Evolutionary conservation across 2,113 vertebrate species (phyloP), one percentile per base, ranked within the genome.

Genomic region (Glaucomys volans): DNA sequence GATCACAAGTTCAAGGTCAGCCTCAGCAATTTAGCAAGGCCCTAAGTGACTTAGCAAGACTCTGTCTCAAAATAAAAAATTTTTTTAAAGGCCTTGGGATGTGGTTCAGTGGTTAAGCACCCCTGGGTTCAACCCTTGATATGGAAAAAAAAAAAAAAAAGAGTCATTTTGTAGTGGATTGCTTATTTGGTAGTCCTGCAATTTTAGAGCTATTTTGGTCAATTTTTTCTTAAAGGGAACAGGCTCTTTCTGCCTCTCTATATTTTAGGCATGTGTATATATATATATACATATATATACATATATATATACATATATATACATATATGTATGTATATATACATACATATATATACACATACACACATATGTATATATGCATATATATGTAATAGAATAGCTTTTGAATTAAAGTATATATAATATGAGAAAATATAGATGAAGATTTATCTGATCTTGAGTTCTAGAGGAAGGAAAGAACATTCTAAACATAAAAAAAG

Each of bases 181-280:
- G 71, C 30, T 17, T 92, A 77, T 93, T 77, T 93, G 40, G 11
- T 2, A 88, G 62, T 59, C 42, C 79, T 93, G 79, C 47, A 84
- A 64, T 28, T 74, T 87, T 88, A 83, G 28, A 66, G 76, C 62
- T 84, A 95, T 44, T 84, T 17, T 64, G 42, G 35, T 24, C 22
- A 71, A 26, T n/a, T 30, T 44, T n/a, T 84, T 84, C 95, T 77
- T 93, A 92, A 83, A 94, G n/a, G 44, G 42, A 32, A 66, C 64
- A 44, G 10, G 20, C 13, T 84, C 47, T 80, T 90, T 57, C 26
- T 1, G 85, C 44, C 32, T 74, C 24, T 66, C 28, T 79, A 32
- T 32, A 85, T 90, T 96, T 85, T 66, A 94, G 66, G 59, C 37
- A 87, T 57, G 40, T 18, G 37, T n/a, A 42, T n/a, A n/a, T n/a